Evolutionary conservation across 2,888 invertebrate species (phyloP).

Genomic region (Cryptocephalus primarius): DNA sequence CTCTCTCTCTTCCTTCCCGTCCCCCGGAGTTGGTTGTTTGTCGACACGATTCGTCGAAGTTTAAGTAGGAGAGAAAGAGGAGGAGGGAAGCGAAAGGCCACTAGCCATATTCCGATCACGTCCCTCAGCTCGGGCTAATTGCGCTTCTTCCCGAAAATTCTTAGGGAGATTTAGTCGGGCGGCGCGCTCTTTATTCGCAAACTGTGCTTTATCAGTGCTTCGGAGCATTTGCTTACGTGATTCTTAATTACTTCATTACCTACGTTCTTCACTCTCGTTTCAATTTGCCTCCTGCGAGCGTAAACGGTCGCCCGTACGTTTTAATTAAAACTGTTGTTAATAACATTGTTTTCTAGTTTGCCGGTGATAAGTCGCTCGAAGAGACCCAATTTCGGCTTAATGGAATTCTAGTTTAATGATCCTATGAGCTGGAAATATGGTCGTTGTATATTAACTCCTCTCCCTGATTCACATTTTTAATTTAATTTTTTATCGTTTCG

Average conservation of each 20-base stretch:
- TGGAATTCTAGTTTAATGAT: too few relatives aligned
- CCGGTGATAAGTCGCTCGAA: too few relatives aligned
- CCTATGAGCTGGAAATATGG: too few relatives aligned
- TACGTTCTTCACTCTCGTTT: slow-evolving; percentile 12
- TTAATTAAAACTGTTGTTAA: slow-evolving; percentile 6
- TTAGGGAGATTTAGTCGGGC: neutral
- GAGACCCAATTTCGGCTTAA: too few relatives aligned
- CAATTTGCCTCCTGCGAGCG: slow-evolving; percentile 4
- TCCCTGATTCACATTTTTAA: too few relatives aligned
- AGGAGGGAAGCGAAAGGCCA: too few relatives aligned
- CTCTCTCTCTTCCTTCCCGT: too few relatives aligned
- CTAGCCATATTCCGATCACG: neutral
- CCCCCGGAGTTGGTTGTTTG: too few relatives aligned
- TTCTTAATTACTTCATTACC: slow-evolving; percentile 31
- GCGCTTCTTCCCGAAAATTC: neutral
- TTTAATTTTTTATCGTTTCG: too few relatives aligned
- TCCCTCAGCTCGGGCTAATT: neutral
- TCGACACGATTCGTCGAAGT: too few relatives aligned
- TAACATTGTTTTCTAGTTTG: slow-evolving; percentile 3
- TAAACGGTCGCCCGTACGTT: neutral
- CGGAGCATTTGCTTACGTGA: slow-evolving; percentile 31
- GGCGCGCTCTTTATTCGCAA: neutral
- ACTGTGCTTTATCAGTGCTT: slow-evolving; percentile 21
- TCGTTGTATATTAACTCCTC: too few relatives aligned
- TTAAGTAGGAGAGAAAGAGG: too few relatives aligned